Base-by-base conservation (phyloP, 1,140 invertebrate species). In the Drosophila trapezifrons region DNA sequence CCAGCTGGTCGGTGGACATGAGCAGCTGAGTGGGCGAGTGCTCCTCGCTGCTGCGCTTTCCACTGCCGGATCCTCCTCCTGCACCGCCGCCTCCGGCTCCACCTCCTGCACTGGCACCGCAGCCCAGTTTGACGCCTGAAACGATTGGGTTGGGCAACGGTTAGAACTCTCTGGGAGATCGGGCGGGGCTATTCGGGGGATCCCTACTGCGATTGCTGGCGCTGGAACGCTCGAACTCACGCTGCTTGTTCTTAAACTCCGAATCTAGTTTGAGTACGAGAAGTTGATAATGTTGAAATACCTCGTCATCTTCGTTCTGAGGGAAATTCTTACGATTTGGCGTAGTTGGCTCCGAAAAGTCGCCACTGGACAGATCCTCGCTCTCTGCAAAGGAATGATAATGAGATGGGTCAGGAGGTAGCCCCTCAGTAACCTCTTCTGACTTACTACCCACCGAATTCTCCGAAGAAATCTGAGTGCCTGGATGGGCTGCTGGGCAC, bases 191-290 rank as follows among this genome's bases (percentile, higher is more conserved):
- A 2, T 20, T 9, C 22, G 38, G 40, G 17, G 17, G 25, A 46
- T 22, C 69, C 84, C 69, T 84, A 89, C 84, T 89, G 47, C 84
- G 84, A 58, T 83, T 89, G 47, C 63, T 70, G 47, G 62, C 62
- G 49, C 55, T 66, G 45, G 80, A 67, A 49, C 73, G 84, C 54
- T 96, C 95, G 95, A 96, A 96, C 91, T 96, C 96, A 65, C 93
- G 90, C 15, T 96, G 92, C 90, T 96, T 96, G 40, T 93, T 92
- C 46, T 94, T 94, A 89, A 96, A 96, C 79, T 96, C 96, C 37
- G 94, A 93, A 65, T 95, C 95, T 15, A 96, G 92, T 86, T 95
- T 95, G 59, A 94, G 93, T 81, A 96, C 94, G 15, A 96, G 91
- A 66, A 95, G 94, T 57, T 93, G 93, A 79, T 95, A 95, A 77